These are phyloP conservation scores for Acronicta alni DNA, from an alignment of 2,888 invertebrate species.

Conservation along the genomic window DNA sequence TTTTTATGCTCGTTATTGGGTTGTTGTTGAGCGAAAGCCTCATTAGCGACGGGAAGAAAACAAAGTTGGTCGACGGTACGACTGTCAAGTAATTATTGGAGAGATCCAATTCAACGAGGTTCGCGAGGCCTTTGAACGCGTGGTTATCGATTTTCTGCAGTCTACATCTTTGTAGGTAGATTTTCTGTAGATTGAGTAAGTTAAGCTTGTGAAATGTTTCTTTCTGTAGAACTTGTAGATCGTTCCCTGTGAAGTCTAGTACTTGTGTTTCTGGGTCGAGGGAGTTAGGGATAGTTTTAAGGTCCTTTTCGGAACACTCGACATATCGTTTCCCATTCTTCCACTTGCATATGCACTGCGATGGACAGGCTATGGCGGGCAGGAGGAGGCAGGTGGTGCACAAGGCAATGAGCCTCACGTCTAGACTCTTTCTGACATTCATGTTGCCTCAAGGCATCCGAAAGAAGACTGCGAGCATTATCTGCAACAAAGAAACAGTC, in stretches of 20 bases:
- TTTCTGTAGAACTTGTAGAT: slow-evolving; percentile 93
- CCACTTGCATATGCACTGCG: slow-evolving; percentile 96
- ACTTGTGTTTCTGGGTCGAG: slow-evolving; percentile 96
- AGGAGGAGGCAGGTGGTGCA: slow-evolving; percentile 84
- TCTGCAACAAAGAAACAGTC: slow-evolving; percentile 79
- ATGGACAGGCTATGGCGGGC: slow-evolving; percentile 91
- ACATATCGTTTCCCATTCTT: slow-evolving; percentile 97
- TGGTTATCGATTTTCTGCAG: slow-evolving; percentile 93
- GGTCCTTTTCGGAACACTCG: slow-evolving; percentile 94
- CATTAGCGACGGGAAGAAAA: slow-evolving; percentile 94
- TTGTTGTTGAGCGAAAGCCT: slow-evolving; percentile 94
- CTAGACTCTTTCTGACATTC: slow-evolving; percentile 77
- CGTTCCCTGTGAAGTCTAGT: slow-evolving; percentile 95
- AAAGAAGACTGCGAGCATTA: slow-evolving; percentile 74
- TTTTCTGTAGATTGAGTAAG: slow-evolving; percentile 95
- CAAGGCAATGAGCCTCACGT: slow-evolving; percentile 83
- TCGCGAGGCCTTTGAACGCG: slow-evolving; percentile 95
- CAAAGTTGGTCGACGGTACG: slow-evolving; percentile 94
- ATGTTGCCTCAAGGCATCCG: slow-evolving; percentile 83
- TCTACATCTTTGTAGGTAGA: slow-evolving; percentile 94
- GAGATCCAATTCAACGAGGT: slow-evolving; percentile 96
- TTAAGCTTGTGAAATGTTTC: slow-evolving; percentile 94
- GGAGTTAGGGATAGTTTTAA: slow-evolving; percentile 93
- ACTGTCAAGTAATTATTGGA: slow-evolving; percentile 94
- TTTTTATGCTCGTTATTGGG: slow-evolving; percentile 93